Evolutionary conservation across 2,113 vertebrate species (phyloP).

Genomic region (Aythya baeri): DNA sequence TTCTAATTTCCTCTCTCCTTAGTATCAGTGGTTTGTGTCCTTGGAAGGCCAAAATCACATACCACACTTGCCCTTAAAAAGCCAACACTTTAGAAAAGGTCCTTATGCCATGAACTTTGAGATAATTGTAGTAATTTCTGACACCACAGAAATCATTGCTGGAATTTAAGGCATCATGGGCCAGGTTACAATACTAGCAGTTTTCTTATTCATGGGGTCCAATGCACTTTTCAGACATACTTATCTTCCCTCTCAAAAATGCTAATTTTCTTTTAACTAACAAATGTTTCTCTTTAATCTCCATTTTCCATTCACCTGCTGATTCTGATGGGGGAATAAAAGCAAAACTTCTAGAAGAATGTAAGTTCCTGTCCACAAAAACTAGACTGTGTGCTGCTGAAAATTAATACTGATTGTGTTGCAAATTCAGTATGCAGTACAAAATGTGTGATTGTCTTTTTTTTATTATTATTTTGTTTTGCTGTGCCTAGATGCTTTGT

Average conservation of each 20-base stretch:
- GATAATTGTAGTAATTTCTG: neutral
- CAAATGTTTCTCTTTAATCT: conserved; percentile 86
- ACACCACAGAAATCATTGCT: neutral
- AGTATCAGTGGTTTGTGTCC: neutral
- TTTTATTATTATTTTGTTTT: conserved; percentile 50
- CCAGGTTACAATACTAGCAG: neutral
- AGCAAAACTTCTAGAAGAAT: conserved; percentile 95
- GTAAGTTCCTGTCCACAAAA: conserved; percentile 86
- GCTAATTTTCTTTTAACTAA: conserved; percentile 80
- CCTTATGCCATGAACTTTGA: neutral
- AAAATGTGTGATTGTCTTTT: conserved; percentile 59
- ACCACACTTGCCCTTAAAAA: conserved; percentile 4
- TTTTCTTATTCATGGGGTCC: conserved; percentile 46
- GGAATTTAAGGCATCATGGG: neutral
- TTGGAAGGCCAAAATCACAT: neutral
- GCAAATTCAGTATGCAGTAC: conserved; percentile 34
- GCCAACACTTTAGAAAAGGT: neutral
- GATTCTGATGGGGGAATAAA: conserved; percentile 86
- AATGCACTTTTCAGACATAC: conserved; percentile 9
- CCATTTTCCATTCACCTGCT: conserved; percentile 84
- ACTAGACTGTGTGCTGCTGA: conserved; percentile 49
- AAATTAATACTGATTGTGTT: conserved; percentile 54
- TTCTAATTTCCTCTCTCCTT: conserved; percentile 16
- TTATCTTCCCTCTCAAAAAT: conserved; percentile 50
- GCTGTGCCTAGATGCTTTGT: conserved; percentile 58